Evolutionary conservation across 2,888 invertebrate genomes (phyloP).

Genomic region (Pilophorus perplexus): DNA sequence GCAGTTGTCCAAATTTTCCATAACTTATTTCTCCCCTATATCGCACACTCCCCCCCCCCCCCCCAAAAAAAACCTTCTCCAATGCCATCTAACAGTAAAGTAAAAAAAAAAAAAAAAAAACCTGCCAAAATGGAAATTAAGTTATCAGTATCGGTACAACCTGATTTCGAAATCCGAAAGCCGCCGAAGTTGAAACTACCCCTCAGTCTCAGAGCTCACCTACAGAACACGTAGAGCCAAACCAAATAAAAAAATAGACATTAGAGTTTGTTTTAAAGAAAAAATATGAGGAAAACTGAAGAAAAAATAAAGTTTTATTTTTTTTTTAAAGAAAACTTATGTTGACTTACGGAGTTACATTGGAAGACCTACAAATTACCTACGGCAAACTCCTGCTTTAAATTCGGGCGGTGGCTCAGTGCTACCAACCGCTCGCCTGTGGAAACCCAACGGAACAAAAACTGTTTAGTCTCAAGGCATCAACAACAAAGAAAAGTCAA

Average conservation of each 20-base stretch:
- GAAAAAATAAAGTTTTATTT: slow-evolving; percentile 2
- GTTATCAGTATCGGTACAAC: neutral
- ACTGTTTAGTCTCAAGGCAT: slow-evolving; percentile 6
- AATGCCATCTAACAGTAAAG: no score
- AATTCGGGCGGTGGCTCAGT: slow-evolving; percentile 44
- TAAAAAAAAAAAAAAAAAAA: no score
- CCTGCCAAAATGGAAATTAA: no score
- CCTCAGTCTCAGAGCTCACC: neutral
- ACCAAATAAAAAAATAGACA: slow-evolving; percentile 19
- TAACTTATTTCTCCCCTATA: no score
- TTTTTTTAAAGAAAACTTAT: neutral
- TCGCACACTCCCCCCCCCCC: no score
- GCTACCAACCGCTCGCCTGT: slow-evolving; percentile 44
- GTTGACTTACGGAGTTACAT: slow-evolving; percentile 13
- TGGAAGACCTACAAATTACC: slow-evolving; percentile 29
- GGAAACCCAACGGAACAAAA: slow-evolving; percentile 45
- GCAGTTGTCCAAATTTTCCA: no score
- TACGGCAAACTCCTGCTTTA: slow-evolving; percentile 30
- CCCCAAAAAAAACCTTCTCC: no score
- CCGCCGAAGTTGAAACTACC: neutral
- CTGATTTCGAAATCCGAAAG: neutral
- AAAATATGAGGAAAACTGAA: slow-evolving; percentile 6
- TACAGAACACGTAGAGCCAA: slow-evolving; percentile 14
- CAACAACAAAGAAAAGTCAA: slow-evolving; percentile 22
- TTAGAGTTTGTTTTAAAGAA: neutral